Base-by-base conservation (phyloP, 2,797 vertebrate genomes). In the Sebastes nivosus region DNA sequence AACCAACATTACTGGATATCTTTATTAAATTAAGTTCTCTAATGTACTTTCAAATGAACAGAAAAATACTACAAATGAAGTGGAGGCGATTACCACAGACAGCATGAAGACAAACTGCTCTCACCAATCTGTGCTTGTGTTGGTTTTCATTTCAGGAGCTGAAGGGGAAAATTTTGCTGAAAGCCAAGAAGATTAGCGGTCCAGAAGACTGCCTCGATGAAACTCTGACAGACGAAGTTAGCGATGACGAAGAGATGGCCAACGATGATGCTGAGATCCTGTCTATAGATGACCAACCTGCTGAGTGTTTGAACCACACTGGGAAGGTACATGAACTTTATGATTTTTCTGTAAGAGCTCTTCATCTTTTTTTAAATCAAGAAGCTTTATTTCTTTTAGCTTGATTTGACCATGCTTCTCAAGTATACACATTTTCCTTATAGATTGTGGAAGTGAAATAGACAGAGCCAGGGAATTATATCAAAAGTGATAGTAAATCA, bases 111-210 rank as follows among this genome's bases (percentile, higher is more conserved):
- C 16, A 20, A 42, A 75, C 32, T 14, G 8, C 22, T 38, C 16
- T 32, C 12, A 54, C 18, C 11, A 8, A 3, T 60, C 20, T 24
- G 29, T 36, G 18, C 8, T 4, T 61, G 38, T 38, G n/a, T 30
- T 57, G 16, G 27, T 80, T 54, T 55, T 78, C 1, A 7, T 74
- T 25, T 9, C 71, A 99, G 98, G 96, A 97, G 13, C 95, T 99
- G 82, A 96, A 93, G 71, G 94, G 96, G 20, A 99, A 97, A 88
- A 96, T 99, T 77, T 85, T 99, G 78, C 85, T 99, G 74, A 99
- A 99, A 88, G 98, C 97, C 42, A 99, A 99, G 93, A 98, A 97
- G 93, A 96, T 97, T 0, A 94, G 92, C 1, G 85, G 94, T 0
- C 83, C 95, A 13, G 96, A 96, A 71, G 92, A 93, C 3, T 89